These are phyloP conservation scores for Catocala fraxini DNA, from an alignment of 2,888 invertebrate species.

Conservation along the genomic window DNA sequence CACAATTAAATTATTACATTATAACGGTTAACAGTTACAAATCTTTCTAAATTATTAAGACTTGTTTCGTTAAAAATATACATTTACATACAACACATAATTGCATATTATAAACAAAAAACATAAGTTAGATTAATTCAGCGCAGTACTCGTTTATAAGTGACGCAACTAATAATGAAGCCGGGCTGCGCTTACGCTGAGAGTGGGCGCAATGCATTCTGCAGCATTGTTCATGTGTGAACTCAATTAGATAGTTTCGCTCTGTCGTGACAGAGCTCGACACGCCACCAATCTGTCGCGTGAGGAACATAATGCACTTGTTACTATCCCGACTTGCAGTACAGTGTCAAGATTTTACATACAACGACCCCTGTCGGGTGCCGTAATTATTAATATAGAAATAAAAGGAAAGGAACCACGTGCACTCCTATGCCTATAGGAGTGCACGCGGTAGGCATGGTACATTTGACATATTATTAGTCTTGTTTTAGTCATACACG, in stretches of 20 bases:
- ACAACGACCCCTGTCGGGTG: background rate
- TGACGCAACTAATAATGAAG: constrained; percentile 34
- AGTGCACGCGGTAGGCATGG: background rate
- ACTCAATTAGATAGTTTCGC: constrained; percentile 76
- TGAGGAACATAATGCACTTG: constrained; percentile 37
- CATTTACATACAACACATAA: background rate
- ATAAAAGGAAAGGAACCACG: background rate
- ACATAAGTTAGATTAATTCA: constrained; percentile 32
- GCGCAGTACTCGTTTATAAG: constrained; percentile 31
- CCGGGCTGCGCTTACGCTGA: constrained; percentile 40
- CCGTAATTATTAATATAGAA: background rate
- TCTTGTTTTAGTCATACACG: constrained; percentile 11
- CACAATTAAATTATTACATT: too few relatives aligned
- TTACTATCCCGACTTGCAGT: constrained; percentile 1
- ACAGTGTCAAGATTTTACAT: background rate
- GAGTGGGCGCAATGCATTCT: constrained; percentile 63
- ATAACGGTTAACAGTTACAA: too few relatives aligned
- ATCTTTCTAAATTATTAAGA: too few relatives aligned
- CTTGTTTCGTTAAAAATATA: too few relatives aligned
- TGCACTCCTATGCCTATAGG: background rate
- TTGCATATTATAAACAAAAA: constrained; percentile 8
- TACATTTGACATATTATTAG: background rate
- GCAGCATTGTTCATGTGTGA: constrained; percentile 73
- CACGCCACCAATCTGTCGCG: constrained; percentile 62
- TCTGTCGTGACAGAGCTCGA: constrained; percentile 55